Percentiles rank a stretch among this genome's conserved stretches.
phyloP scores from a whole-genome alignment of 1,140 invertebrate species.

The Vollenhovia emeryi region DNA sequence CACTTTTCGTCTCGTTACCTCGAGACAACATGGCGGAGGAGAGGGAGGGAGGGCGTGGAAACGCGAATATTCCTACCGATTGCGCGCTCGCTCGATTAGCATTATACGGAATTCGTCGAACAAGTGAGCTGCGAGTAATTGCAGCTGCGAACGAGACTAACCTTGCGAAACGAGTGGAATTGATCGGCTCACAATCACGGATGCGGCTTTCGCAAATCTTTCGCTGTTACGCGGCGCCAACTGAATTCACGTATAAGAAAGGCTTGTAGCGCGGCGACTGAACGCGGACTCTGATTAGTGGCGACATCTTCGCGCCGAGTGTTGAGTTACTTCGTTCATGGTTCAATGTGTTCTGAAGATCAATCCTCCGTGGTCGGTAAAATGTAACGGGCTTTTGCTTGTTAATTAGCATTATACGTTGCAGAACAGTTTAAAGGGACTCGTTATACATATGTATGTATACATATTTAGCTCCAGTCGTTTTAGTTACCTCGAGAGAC shows the following conservation, averaged over 20 bases:
- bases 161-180: neutral
- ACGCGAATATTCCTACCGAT: neutral
- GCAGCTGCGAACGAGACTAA: neutral
- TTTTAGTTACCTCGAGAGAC: no score
- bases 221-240: constrained; percentile 1
- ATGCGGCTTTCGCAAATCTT: neutral
- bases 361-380: neutral
- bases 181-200: no score
- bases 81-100: neutral
- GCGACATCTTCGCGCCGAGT: neutral
- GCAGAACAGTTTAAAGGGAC: no score
- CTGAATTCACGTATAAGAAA: neutral
- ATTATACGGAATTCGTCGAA: no score
- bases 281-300: neutral
- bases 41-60: no score
- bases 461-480: no score
- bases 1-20: neutral
- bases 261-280: neutral
- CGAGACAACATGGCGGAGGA: neutral
- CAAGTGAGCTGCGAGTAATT: neutral
- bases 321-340: neutral
- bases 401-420: no score
- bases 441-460: no score
- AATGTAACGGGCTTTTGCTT: neutral
- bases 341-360: neutral